These are phyloP conservation scores for Tipula lateralis DNA, from an alignment of 2,888 invertebrate genomes.

Conservation along the genomic window DNA sequence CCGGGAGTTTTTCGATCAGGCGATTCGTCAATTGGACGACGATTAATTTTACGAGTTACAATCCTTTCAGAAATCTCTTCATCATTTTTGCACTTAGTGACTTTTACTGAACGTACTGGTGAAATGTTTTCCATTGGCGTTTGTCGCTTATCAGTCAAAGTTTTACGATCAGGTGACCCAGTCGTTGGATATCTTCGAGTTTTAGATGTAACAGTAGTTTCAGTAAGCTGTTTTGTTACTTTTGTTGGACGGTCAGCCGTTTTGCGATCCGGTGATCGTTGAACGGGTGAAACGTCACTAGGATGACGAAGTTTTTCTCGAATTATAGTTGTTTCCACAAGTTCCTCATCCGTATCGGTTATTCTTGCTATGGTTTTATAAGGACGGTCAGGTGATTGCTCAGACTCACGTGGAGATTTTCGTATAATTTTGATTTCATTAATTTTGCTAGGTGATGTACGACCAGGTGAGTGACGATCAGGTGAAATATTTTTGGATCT, in stretches of 20 bases:
- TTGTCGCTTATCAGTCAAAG: not conserved
- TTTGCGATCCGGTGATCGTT: not conserved
- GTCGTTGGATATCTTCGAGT: not conserved
- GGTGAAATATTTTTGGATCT: too few species aligned
- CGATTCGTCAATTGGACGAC: not conserved
- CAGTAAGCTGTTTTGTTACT: not conserved
- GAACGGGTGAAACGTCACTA: not conserved
- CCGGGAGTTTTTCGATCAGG: not conserved
- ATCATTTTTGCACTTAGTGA: not conserved
- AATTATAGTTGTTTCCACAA: not conserved
- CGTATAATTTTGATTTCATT: not conserved
- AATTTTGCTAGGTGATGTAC: not conserved
- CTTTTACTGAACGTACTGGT: not conserved
- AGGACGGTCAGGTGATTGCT: slow-evolving; percentile 4
- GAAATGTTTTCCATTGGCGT: not conserved
- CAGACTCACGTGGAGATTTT: not conserved
- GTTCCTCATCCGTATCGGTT: not conserved
- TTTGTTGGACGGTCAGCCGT: not conserved
- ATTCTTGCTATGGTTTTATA: not conserved
- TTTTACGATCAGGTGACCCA: not conserved
- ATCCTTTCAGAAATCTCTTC: not conserved
- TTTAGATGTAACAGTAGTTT: not conserved
- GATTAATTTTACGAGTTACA: not conserved
- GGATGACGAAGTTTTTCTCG: not conserved
- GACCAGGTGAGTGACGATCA: not conserved